Base-by-base conservation (phyloP, 2,888 invertebrate species). In the Drosophila anomelani region DNA sequence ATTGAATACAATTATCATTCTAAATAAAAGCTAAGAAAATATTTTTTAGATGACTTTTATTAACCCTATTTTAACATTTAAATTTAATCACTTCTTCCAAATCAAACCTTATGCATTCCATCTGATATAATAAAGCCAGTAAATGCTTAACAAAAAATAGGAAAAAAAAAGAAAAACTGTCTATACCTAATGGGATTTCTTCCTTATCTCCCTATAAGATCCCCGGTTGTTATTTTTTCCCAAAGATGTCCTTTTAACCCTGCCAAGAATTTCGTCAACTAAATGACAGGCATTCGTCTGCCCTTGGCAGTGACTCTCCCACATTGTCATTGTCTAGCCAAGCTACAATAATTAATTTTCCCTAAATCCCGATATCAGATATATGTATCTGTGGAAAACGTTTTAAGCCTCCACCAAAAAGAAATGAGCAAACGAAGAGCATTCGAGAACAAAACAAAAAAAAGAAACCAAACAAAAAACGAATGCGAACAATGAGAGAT, bases 301-400 rank as follows among this genome's bases (percentile, higher is more conserved):
- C 57, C 57, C 72, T 51, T 36, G 12, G 34, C 38, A 57, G 54
- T 73, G 72, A 73, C 73, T 71, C 63, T 43, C 63, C 71, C 62
- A 63, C 62, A 62, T 71, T 71, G 62, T 53, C 68, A 56, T 71
- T 71, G 71, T 71, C 43, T 36, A 53, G 43, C 54, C 46, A 47
- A 53, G 47, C 56, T 78, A 84, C 81, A 80, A 83, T 86, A 83
- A 86, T 83, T 86, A 83, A 86, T 83, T 84, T 84, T 84, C 85
- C 73, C 53, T 43, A 53, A 75, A 76, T 80, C 80, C 69, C 77
- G 80, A 81, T 83, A 83, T 83, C 86, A 78, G 84, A 81, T 85
- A 67, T n/a, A n/a, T n/a, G n/a, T 86, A 86, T 83, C 86, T 83
- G 57, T 79, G 46, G 47, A 70, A 70, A 59, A 73, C 66, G 67